Percentiles rank a stretch among this genome's conserved stretches.
Conservation (phyloP, 1,140 invertebrate species). For the Philopotamus ludificatus region DNA sequence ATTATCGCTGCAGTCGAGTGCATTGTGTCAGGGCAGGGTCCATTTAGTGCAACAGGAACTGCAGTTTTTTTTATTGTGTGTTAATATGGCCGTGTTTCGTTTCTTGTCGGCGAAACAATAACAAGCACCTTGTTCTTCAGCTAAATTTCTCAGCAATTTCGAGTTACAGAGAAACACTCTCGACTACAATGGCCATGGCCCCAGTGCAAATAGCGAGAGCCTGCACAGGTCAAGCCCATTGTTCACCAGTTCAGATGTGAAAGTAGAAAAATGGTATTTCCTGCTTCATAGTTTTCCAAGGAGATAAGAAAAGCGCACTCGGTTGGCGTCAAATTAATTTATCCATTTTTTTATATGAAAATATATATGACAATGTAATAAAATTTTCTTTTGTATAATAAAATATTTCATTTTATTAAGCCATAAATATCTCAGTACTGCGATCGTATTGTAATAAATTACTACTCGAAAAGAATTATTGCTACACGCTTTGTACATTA, state of each 20-base stretch:
- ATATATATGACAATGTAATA: too few species aligned
- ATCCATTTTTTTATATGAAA: too few species aligned
- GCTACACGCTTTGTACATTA: too few species aligned
- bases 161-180: not conserved
- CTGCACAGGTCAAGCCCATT: conserved; percentile 26
- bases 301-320: too few species aligned
- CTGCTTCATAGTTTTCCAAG: not conserved
- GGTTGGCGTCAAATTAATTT: too few species aligned
- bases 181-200: conserved; percentile 14
- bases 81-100: conserved; percentile 10
- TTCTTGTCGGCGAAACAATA: conserved; percentile 31
- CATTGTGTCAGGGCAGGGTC: not conserved
- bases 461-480: too few species aligned
- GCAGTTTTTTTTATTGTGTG: conserved; percentile 1
- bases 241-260: conserved; percentile 12
- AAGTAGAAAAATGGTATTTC: conserved; percentile 5
- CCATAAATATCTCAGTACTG: too few species aligned
- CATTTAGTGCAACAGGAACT: not conserved
- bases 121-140: not conserved
- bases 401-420: too few species aligned
- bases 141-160: conserved; percentile 29
- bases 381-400: too few species aligned
- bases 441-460: too few species aligned
- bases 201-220: not conserved
- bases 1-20: not conserved